phyloP scores from a whole-genome alignment of 2,797 vertebrate genomes.

The Crocidura indochinensis region DNA sequence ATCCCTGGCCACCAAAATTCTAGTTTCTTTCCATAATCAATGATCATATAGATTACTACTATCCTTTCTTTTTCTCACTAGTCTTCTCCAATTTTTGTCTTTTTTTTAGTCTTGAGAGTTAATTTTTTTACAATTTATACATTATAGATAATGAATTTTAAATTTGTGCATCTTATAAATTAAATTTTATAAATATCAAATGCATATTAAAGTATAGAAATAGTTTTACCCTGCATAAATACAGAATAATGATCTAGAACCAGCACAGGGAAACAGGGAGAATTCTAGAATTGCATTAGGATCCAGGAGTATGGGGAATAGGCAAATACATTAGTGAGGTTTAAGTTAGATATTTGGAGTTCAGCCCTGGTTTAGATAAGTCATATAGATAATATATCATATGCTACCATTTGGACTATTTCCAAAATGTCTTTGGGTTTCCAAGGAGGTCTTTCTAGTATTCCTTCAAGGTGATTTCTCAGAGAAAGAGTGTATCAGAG shows the following conservation, averaged over 20 bases:
- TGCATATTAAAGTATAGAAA: conserved; percentile 17
- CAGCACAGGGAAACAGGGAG: neutral
- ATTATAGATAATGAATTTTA: too few relatives aligned
- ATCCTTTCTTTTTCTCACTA: neutral
- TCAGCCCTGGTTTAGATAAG: conserved; percentile 48
- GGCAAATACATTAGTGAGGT: neutral
- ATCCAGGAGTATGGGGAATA: neutral
- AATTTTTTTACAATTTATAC: neutral
- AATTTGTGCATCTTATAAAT: too few relatives aligned
- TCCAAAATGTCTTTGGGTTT: conserved; percentile 36
- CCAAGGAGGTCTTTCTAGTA: neutral
- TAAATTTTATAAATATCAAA: too few relatives aligned
- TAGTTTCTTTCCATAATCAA: too few relatives aligned
- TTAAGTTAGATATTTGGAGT: conserved; percentile 46
- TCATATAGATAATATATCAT: neutral
- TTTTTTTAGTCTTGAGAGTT: neutral
- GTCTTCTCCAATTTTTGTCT: neutral
- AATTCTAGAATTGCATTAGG: neutral
- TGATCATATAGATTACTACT: neutral
- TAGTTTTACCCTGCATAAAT: neutral
- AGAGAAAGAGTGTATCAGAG: neutral
- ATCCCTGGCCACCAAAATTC: neutral
- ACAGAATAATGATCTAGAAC: conserved; percentile 6
- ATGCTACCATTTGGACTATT: conserved; percentile 62
- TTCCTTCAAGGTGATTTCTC: conserved; percentile 53